Conservation (phyloP, 64 coral and sea anemone species). For the Actinia tenebrosa region DNA sequence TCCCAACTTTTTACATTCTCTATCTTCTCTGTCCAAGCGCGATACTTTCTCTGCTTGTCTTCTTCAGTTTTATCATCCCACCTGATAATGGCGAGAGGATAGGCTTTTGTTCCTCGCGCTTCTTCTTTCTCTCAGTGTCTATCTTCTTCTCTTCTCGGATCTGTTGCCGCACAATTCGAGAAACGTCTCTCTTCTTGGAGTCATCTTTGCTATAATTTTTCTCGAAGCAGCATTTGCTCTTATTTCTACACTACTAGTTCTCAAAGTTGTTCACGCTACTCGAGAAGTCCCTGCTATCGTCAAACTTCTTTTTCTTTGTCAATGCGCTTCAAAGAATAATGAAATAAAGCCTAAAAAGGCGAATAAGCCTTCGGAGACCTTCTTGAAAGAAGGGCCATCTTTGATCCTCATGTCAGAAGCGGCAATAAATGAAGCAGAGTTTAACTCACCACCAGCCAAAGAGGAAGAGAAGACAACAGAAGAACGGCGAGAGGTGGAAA, state of each 20-base stretch:
- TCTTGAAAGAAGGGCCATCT: not conserved
- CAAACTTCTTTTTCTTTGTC: not conserved
- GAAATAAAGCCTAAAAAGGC: not conserved
- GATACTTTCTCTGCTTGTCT: constrained; percentile 36
- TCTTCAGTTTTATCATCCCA: constrained; percentile 53
- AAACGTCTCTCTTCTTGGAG: not conserved
- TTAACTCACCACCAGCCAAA: not conserved
- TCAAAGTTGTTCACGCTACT: not conserved
- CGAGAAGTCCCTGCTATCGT: not conserved
- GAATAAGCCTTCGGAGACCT: not conserved
- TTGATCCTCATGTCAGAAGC: not conserved
- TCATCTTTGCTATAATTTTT: not conserved
- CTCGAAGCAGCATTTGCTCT: not conserved
- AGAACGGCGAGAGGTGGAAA: not conserved
- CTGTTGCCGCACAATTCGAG: constrained; percentile 27
- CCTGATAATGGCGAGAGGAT: constrained; percentile 68
- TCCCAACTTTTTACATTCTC: constrained; percentile 3
- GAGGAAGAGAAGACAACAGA: not conserved
- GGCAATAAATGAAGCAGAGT: not conserved
- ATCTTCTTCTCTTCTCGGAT: constrained; percentile 37
- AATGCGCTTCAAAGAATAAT: not conserved
- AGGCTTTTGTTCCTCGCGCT: constrained; percentile 48
- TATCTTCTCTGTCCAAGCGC: constrained; percentile 44
- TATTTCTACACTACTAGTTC: not conserved
- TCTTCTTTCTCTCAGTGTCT: constrained; percentile 59